Conservation (phyloP, 2,797 vertebrate species). For the Cossypha polioptera region DNA sequence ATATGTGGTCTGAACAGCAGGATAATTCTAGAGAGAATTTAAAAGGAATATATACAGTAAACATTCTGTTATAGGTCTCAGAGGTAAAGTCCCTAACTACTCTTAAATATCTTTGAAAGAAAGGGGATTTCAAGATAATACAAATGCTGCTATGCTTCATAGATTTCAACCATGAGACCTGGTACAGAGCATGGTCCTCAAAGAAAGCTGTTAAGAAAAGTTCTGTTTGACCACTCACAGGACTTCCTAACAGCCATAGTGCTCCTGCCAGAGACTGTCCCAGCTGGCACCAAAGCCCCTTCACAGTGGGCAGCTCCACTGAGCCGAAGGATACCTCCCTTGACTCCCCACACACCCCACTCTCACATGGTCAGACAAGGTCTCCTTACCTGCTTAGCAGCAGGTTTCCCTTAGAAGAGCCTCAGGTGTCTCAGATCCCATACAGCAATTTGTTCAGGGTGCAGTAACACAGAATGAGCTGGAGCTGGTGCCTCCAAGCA, state of each 20-base stretch:
- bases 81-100: neutral
- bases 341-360: accelerated
- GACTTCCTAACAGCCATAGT: neutral
- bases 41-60: neutral
- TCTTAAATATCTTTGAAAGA: neutral
- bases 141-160: neutral
- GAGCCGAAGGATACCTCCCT: neutral
- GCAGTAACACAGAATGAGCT: neutral
- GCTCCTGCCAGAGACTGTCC: no score
- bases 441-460: neutral
- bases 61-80: neutral
- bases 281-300: accelerated
- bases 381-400: accelerated
- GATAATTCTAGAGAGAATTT: neutral
- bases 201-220: neutral
- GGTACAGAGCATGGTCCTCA: neutral
- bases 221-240: neutral
- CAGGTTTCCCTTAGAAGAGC: neutral
- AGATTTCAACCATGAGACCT: neutral
- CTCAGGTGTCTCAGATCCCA: neutral
- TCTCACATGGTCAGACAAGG: no score
- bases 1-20: neutral
- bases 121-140: neutral
- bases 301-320: neutral
- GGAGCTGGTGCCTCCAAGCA: accelerated